Percentiles rank a stretch among this genome's conserved stretches.
Evolutionary conservation across 2,797 vertebrate species (phyloP).

Genomic region (Zalophus californianus): DNA sequence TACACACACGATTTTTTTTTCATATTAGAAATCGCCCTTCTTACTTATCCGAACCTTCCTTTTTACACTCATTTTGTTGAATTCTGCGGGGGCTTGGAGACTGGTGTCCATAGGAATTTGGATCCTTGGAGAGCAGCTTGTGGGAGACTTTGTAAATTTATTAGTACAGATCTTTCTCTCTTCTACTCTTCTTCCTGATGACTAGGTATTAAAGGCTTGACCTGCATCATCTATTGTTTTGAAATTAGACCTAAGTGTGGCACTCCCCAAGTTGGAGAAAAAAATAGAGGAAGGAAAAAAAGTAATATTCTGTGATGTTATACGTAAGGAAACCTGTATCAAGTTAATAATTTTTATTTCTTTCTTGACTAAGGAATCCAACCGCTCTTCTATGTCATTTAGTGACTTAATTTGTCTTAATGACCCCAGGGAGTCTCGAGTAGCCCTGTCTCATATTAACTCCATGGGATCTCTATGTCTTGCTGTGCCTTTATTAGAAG

Average conservation of each 20-base stretch:
- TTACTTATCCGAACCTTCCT: neutral
- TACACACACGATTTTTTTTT: neutral
- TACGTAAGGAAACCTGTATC: neutral
- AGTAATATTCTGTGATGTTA: neutral
- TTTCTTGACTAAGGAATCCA: conserved; percentile 14
- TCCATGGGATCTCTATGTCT: neutral
- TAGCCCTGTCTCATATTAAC: neutral
- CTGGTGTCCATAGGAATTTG: neutral
- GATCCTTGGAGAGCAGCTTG: neutral
- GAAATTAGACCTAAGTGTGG: neutral
- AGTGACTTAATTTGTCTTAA: conserved; percentile 59
- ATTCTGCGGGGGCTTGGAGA: neutral
- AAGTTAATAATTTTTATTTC: conserved; percentile 60
- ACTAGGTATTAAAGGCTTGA: neutral
- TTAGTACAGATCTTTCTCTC: neutral
- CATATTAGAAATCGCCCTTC: neutral
- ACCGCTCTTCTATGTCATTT: conserved; percentile 10
- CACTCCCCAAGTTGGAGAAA: neutral
- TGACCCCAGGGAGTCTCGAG: neutral
- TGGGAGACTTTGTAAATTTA: neutral
- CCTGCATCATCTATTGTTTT: neutral
- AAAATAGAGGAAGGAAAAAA: neutral
- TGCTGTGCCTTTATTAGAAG: conserved; percentile 1
- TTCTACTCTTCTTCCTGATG: neutral
- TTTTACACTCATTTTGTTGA: conserved; percentile 16